Percentiles rank a stretch among this genome's conserved stretches.
phyloP scores from a whole-genome alignment of 2,888 invertebrate species.

The Dryadula phaetusa region DNA sequence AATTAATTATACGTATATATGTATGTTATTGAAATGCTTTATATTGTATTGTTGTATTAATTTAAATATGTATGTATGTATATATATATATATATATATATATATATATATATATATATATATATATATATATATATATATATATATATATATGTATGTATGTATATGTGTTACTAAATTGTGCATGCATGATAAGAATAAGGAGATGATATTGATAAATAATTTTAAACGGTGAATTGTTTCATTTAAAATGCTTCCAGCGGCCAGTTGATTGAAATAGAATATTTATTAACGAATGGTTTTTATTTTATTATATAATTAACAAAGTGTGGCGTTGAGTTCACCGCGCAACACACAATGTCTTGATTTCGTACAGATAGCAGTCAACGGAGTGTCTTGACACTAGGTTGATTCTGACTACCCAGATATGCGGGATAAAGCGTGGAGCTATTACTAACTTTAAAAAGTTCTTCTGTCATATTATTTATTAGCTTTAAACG shows the following conservation, averaged over 20 bases:
- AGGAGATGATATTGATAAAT: conserved; percentile 38
- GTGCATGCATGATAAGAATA: conserved; percentile 30
- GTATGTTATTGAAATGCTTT: conserved; percentile 42
- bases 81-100: conserved; percentile 32
- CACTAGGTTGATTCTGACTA: too few species aligned
- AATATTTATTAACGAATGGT: neutral
- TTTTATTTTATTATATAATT: conserved; percentile 4
- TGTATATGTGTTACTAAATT: too few species aligned
- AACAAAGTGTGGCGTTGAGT: too few species aligned
- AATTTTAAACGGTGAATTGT: conserved; percentile 43
- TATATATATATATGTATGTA: conserved; percentile 31
- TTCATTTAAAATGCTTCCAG: conserved; percentile 37
- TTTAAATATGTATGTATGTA: conserved; percentile 30
- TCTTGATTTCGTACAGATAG: too few species aligned
- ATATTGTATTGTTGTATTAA: conserved; percentile 34
- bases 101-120: conserved; percentile 35
- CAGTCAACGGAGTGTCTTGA: too few species aligned
- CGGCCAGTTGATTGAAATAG: conserved; percentile 34
- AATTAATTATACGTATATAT: conserved; percentile 39
- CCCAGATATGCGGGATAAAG: too few species aligned
- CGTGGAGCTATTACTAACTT: too few species aligned
- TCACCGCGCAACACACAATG: too few species aligned
- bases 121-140: conserved; percentile 30
- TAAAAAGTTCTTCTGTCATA: too few species aligned
- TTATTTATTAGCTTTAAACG: too few species aligned